Conservation (phyloP, 2,797 vertebrate genomes). For the Pelochelys cantorii region DNA sequence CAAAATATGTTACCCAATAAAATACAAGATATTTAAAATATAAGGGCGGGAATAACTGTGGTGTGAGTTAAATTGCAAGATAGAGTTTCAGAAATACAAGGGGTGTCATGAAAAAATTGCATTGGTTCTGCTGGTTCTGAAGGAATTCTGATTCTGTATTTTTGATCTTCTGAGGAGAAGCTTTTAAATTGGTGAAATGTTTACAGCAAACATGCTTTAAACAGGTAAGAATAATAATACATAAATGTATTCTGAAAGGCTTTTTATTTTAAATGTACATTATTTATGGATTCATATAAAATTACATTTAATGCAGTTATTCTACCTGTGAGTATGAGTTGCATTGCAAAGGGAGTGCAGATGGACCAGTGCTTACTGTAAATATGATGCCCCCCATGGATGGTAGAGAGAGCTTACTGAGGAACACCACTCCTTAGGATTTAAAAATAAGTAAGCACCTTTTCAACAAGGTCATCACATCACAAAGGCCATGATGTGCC, state of each 20-base stretch:
- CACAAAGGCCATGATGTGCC: neutral
- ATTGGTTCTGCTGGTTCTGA: constrained; percentile 1
- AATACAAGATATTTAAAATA: neutral
- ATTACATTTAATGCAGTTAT: neutral
- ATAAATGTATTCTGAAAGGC: neutral
- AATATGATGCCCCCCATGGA: constrained; percentile 8
- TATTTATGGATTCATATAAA: neutral
- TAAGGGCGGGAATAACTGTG: neutral
- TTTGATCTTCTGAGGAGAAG: neutral
- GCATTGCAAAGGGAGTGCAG: constrained; percentile 1
- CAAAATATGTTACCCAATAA: neutral
- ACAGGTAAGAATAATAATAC: neutral
- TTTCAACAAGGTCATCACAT: neutral
- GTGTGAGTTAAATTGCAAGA: neutral
- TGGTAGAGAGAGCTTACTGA: constrained; percentile 13
- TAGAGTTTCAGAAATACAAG: neutral
- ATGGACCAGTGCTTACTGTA: neutral
- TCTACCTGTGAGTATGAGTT: neutral
- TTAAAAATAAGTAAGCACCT: neutral
- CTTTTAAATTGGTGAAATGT: neutral
- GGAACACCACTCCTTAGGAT: neutral
- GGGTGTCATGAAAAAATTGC: neutral
- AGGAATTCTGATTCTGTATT: constrained; percentile 10
- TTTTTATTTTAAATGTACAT: neutral
- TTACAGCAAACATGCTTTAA: neutral